Percentiles rank a stretch among this genome's conserved stretches.
These are phyloP conservation scores for Accipiter cooperii DNA, from an alignment of 2,113 vertebrate genomes.

Conservation along the genomic window DNA sequence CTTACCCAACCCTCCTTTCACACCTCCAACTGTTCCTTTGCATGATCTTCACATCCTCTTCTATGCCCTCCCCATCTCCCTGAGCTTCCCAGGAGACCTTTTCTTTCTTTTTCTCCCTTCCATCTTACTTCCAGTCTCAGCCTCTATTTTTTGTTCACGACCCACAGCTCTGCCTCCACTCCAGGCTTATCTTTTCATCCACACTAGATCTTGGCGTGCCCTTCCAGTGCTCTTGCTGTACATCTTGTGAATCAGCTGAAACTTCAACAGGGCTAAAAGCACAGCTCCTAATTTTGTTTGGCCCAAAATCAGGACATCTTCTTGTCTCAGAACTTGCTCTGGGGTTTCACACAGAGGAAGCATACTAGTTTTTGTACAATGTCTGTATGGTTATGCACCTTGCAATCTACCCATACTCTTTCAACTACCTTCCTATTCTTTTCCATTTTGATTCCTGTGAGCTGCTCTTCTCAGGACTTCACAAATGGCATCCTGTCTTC, in stretches of 20 bases:
- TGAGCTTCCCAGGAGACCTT: neutral
- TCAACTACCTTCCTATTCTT: neutral
- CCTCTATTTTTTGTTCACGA: neutral
- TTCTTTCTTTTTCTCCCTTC: neutral
- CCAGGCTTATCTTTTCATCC: neutral
- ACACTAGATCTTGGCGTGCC: neutral
- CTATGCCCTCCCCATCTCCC: neutral
- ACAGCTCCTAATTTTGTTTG: neutral
- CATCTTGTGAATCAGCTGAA: neutral
- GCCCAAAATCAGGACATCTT: neutral
- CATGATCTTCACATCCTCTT: neutral
- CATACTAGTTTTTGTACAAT: neutral
- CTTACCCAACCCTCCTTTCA: neutral
- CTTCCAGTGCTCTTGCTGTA: neutral
- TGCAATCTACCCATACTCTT: neutral
- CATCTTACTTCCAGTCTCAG: neutral
- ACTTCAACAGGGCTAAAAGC: neutral
- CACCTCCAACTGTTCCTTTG: neutral
- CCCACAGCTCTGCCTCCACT: neutral
- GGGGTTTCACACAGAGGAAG: neutral
- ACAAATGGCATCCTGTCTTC: neutral
- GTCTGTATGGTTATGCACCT: neutral
- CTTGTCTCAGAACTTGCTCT: neutral
- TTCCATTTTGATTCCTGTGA: neutral
- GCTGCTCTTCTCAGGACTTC: neutral